Evolutionary conservation across 2,113 vertebrate species (phyloP).

Genomic region (human): GRCh38 chr11:130625501-130626000

Average conservation of each 20-base stretch:
- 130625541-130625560: conserved; percentile 73
- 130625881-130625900: neutral
- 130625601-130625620: conserved; percentile 38
- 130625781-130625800: neutral
- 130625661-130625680: fast-evolving
- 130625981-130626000: neutral
- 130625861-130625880: neutral
- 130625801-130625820: neutral
- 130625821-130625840: conserved; percentile 23
- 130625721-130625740: neutral
- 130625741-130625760: no score
- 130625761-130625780: neutral
- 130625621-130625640: conserved; percentile 57
- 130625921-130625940: neutral
- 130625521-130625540: conserved; percentile 60
- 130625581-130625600: conserved; percentile 74
- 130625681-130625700: neutral
- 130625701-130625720: neutral
- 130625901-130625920: fast-evolving
- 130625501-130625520: conserved; percentile 68
- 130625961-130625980: neutral
- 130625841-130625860: neutral
- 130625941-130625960: neutral
- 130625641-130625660: neutral
- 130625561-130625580: conserved; percentile 72